A percentile compares a stretch with the other conserved stretches of the same genome.
phyloP scores from a whole-genome alignment of 2,888 invertebrate species.

The Unio pictorum region DNA sequence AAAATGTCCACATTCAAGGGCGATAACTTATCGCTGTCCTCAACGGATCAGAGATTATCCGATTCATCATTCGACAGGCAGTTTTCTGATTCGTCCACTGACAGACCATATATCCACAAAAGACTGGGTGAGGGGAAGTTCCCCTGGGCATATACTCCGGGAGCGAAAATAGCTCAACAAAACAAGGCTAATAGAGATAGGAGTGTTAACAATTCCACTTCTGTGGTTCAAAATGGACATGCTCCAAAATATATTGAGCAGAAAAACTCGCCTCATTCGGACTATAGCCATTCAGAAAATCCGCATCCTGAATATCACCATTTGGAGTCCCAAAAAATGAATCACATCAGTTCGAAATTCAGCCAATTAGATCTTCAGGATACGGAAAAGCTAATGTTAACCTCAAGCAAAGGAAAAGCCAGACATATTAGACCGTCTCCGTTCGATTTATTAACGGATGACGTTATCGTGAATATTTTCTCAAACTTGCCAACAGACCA shows the following conservation, averaged over 20 bases:
- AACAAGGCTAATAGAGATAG: slow-evolving; percentile 25
- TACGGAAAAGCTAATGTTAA: slow-evolving; percentile 39
- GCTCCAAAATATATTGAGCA: too few species aligned
- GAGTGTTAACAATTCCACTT: slow-evolving; percentile 13
- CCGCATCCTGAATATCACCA: slow-evolving; percentile 36
- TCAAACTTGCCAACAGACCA: slow-evolving; percentile 81
- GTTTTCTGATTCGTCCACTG: slow-evolving; percentile 36
- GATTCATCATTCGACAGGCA: slow-evolving; percentile 48
- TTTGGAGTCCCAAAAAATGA: too few species aligned
- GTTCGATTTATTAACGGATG: slow-evolving; percentile 76
- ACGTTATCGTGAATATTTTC: slow-evolving; percentile 80
- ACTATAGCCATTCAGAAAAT: slow-evolving; percentile 26
- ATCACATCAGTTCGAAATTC: too few species aligned
- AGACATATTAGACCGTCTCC: slow-evolving; percentile 45
- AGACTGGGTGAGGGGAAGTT: slow-evolving; percentile 38
- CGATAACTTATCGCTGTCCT: slow-evolving; percentile 37
- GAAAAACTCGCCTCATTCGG: slow-evolving; percentile 6
- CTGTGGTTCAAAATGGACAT: slow-evolving; percentile 6
- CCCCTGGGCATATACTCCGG: slow-evolving; percentile 39
- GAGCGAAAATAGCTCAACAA: slow-evolving; percentile 31
- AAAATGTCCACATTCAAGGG: slow-evolving; percentile 56
- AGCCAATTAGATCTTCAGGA: slow-evolving; percentile 46
- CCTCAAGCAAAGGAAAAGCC: slow-evolving; percentile 38
- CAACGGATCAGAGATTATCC: slow-evolving; percentile 35
- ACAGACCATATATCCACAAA: slow-evolving; percentile 36